phyloP scores from a whole-genome alignment of 2,113 vertebrate species.

The Irena cyanogastra region DNA sequence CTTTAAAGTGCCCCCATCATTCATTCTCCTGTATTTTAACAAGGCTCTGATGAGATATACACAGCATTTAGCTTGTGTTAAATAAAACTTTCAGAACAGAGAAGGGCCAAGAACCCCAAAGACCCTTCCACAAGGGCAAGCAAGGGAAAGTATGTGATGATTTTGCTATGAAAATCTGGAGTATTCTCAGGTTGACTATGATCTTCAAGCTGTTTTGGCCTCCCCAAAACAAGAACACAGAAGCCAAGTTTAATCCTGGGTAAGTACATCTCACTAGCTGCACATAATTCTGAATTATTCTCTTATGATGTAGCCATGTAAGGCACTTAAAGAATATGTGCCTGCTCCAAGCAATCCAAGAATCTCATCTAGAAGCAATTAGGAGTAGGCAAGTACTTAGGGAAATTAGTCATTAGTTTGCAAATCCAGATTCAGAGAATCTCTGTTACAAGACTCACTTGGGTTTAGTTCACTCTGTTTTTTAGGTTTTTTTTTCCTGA shows the following conservation, averaged over 20 bases:
- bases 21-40: neutral
- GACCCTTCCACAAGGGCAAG: neutral
- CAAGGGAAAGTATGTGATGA: neutral
- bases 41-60: neutral
- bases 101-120: neutral
- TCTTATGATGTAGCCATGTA: neutral
- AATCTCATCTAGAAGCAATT: slow-evolving; percentile 54
- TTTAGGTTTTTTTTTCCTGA: fast-evolving
- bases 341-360: slow-evolving; percentile 11
- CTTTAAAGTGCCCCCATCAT: neutral
- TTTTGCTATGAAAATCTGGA: neutral
- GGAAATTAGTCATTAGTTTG: slow-evolving; percentile 56
- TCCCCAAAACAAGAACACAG: neutral
- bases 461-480: neutral
- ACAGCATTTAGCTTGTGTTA: neutral
- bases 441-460: neutral
- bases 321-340: slow-evolving; percentile 4
- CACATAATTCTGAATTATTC: neutral
- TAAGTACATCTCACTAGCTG: neutral
- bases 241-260: neutral
- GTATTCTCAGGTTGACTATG: neutral
- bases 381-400: slow-evolving; percentile 36
- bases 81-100: neutral
- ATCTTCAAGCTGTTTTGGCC: neutral
- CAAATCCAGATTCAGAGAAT: neutral